These are phyloP conservation scores for Spheniscus mendiculus DNA, from an alignment of 2,113 vertebrate genomes.

Conservation along the genomic window DNA sequence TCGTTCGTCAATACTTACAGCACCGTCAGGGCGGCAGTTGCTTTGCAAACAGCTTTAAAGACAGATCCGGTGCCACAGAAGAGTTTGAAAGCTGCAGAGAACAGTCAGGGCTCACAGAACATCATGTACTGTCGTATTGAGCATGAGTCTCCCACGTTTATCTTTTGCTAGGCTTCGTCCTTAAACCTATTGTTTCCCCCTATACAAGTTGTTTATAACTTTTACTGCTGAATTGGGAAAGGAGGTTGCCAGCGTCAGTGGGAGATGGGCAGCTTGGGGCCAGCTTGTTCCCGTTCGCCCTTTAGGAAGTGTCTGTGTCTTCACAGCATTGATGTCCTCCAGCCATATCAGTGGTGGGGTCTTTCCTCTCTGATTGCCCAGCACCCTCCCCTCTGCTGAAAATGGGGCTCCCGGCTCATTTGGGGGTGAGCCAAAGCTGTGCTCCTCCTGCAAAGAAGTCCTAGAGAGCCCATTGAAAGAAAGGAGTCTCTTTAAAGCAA, in stretches of 20 bases:
- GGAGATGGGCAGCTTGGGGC: not conserved
- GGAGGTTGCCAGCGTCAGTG: not conserved
- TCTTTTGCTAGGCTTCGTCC: not conserved
- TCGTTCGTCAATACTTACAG: not conserved
- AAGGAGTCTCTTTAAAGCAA: not conserved
- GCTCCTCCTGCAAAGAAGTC: not conserved
- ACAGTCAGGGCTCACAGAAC: not conserved
- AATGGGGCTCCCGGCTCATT: rapidly evolving
- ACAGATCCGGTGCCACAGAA: not conserved
- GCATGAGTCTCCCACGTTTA: not conserved
- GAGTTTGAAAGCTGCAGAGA: not conserved
- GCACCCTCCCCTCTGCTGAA: not conserved
- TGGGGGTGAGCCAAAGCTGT: not conserved
- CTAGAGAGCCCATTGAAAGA: not conserved
- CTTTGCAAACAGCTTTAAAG: not conserved
- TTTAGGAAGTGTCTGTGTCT: rapidly evolving
- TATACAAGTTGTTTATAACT: not conserved
- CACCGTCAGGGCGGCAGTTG: not conserved
- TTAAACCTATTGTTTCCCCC: not conserved
- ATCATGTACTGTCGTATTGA: rapidly evolving
- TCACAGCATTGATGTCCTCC: rapidly evolving
- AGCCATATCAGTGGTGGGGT: rapidly evolving
- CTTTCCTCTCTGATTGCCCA: not conserved
- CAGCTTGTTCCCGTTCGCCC: rapidly evolving
- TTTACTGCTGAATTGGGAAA: not conserved